phyloP scores from a whole-genome alignment of 2,797 vertebrate genomes.

The Hippopotamyrus pictus region DNA sequence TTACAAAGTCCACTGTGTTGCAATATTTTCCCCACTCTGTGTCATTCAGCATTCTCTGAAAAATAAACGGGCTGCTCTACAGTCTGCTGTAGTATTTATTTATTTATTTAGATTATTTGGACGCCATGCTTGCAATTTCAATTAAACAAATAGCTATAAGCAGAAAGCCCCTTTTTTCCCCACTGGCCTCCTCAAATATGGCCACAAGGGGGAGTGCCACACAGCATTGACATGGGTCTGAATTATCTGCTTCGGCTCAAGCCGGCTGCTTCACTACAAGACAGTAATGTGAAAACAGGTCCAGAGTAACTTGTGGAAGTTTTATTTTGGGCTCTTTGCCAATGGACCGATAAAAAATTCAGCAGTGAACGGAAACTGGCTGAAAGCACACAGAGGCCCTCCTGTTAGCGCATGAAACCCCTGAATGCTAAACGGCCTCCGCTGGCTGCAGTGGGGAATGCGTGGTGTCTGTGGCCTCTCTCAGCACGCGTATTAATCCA shows the following conservation, averaged over 20 bases:
- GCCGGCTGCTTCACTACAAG: background rate
- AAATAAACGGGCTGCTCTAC: background rate
- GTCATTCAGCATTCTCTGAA: background rate
- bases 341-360: background rate
- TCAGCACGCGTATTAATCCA: background rate
- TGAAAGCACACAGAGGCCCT: background rate
- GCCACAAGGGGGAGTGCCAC: background rate
- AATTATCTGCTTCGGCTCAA: background rate
- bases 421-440: background rate
- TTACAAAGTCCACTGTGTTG: background rate
- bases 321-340: conserved; percentile 2
- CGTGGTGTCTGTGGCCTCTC: too few species aligned
- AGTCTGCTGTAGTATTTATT: background rate
- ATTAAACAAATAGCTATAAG: background rate
- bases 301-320: conserved; percentile 13
- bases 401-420: background rate
- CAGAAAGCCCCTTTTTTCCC: background rate
- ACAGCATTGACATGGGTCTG: background rate
- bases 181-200: background rate
- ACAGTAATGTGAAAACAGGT: background rate
- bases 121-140: background rate
- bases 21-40: background rate
- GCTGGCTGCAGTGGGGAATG: too few species aligned
- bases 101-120: background rate
- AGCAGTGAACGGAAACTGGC: background rate